Conservation (phyloP, 2,113 vertebrate genomes). For the Clarias gariepinus region DNA sequence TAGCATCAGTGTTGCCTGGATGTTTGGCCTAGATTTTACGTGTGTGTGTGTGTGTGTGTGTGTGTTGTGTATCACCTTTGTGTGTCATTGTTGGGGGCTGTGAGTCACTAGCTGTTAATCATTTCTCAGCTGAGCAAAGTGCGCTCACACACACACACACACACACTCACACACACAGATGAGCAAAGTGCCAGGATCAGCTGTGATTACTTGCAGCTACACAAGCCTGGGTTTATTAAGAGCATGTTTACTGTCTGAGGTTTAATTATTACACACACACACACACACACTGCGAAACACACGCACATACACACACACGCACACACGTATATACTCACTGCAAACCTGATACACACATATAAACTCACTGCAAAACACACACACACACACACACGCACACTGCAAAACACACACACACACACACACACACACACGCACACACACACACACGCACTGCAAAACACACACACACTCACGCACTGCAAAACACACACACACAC, state of each 20-base stretch:
- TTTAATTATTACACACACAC: conserved; percentile 57
- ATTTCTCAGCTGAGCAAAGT: conserved; percentile 66
- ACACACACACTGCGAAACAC: conserved; percentile 18
- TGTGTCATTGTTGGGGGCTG: conserved; percentile 65
- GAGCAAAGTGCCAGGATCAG: conserved; percentile 48
- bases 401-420: neutral
- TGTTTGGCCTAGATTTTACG: conserved; percentile 44
- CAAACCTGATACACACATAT: neutral
- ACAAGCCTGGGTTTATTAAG: conserved; percentile 65
- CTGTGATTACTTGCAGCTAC: conserved; percentile 52
- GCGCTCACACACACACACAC: conserved; percentile 33
- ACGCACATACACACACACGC: neutral
- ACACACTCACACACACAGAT: conserved; percentile 25
- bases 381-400: neutral
- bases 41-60: conserved; percentile 27
- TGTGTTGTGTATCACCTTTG: conserved; percentile 55
- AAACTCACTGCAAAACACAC: neutral
- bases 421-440: neutral
- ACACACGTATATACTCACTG: neutral
- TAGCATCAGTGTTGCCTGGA: conserved; percentile 29
- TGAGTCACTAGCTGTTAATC: conserved; percentile 75
- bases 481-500: too few species aligned
- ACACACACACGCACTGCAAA: neutral
- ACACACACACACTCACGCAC: too few species aligned
- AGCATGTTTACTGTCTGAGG: conserved; percentile 63